Conservation (phyloP, 2,888 invertebrate species). For the Merodon equestris region DNA sequence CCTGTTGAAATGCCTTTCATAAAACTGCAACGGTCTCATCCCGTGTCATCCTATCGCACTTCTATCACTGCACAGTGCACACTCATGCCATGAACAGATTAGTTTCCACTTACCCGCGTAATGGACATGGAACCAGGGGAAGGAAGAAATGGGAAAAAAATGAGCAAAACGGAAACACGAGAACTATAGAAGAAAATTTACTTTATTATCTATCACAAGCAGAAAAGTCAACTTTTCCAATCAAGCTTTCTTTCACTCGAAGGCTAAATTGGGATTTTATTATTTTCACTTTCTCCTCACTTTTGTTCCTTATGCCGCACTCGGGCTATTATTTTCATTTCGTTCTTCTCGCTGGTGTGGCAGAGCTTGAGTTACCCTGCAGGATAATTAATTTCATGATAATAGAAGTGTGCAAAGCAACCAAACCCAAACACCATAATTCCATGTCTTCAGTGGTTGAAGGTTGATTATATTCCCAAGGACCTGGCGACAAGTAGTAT, state of each 20-base stretch:
- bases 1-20: too few species aligned
- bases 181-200: background rate
- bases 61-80: background rate
- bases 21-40: too few species aligned
- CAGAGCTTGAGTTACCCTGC: slow-evolving; percentile 10
- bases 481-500: slow-evolving; percentile 27
- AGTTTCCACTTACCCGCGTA: background rate
- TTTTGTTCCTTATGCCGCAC: too few species aligned
- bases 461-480: slow-evolving; percentile 24
- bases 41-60: background rate
- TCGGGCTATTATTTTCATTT: background rate
- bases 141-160: background rate
- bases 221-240: slow-evolving; percentile 49
- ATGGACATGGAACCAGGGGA: background rate
- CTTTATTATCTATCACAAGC: slow-evolving; percentile 39
- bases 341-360: background rate
- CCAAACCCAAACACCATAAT: slow-evolving; percentile 36
- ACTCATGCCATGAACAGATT: background rate
- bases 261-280: slow-evolving; percentile 23
- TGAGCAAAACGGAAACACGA: background rate
- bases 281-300: slow-evolving; percentile 2
- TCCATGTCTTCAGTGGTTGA: slow-evolving; percentile 28
- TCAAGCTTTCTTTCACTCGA: slow-evolving; percentile 29
- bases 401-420: slow-evolving; percentile 44
- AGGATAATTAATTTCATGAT: slow-evolving; percentile 46